Evolutionary conservation across 1,140 invertebrate genomes (phyloP).

Genomic region (Drosophila orosa): DNA sequence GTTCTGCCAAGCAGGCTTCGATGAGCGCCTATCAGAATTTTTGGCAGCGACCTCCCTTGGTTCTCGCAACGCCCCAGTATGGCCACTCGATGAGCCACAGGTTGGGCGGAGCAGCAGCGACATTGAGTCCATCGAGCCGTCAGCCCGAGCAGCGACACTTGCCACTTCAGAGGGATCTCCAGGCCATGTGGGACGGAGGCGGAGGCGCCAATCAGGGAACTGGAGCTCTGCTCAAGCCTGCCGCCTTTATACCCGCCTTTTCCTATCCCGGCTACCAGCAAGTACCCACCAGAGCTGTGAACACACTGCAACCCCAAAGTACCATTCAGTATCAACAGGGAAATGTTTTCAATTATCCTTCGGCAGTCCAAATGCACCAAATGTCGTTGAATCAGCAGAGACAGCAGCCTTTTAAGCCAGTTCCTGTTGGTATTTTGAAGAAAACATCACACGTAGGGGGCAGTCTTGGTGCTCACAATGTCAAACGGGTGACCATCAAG

Average conservation of each 20-base stretch:
- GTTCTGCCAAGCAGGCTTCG: slow-evolving; percentile 42
- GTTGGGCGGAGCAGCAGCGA: slow-evolving; percentile 29
- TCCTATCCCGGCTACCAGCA: not conserved
- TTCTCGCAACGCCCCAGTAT: slow-evolving; percentile 26
- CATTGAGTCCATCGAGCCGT: slow-evolving; percentile 39
- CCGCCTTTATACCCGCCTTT: not conserved
- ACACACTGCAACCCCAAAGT: not conserved
- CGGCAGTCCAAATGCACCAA: not conserved
- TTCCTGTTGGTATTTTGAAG: slow-evolving; percentile 32
- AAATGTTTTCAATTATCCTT: not conserved
- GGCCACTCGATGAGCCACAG: slow-evolving; percentile 43
- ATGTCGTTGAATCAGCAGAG: slow-evolving; percentile 14
- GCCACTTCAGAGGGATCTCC: slow-evolving; percentile 1
- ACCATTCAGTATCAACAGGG: not conserved
- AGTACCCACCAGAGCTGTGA: not conserved
- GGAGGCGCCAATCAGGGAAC: not conserved
- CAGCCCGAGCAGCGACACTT: slow-evolving; percentile 1
- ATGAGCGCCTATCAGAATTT: slow-evolving; percentile 38
- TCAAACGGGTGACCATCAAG: slow-evolving; percentile 10
- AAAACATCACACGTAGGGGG: not conserved
- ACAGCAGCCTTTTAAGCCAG: not conserved
- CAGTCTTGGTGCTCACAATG: not conserved
- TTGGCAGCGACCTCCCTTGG: not conserved
- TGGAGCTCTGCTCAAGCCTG: slow-evolving; percentile 10
- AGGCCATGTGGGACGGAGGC: not conserved